These are phyloP conservation scores for Hemibates koningsi DNA, from an alignment of 2,113 vertebrate species.

Conservation along the genomic window DNA sequence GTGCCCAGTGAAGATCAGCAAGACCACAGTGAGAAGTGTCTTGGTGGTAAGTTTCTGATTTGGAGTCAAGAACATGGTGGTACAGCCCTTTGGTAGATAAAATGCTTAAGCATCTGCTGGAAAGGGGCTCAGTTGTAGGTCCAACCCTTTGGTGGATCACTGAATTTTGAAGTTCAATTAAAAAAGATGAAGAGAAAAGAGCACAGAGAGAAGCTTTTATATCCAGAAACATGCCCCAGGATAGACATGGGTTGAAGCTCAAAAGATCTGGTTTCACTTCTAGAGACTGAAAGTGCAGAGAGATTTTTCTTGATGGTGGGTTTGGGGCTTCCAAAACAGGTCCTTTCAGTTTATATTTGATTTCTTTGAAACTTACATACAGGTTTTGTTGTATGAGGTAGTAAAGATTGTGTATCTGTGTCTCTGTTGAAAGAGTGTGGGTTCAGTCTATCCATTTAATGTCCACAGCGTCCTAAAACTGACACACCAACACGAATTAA, in stretches of 20 bases:
- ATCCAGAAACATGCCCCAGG: background rate
- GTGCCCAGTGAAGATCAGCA: background rate
- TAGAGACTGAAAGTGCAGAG: background rate
- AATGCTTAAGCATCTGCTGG: background rate
- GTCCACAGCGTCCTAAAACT: background rate
- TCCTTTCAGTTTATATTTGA: background rate
- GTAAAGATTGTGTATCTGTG: background rate
- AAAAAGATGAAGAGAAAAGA: background rate
- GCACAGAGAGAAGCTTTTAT: background rate
- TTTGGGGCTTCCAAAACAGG: background rate
- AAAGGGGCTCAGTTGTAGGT: background rate
- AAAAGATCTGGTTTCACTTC: background rate
- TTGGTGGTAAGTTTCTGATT: background rate
- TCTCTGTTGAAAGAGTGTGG: background rate
- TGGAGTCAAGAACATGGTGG: background rate
- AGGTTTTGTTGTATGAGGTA: background rate
- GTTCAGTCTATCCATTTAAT: background rate
- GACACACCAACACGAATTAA: background rate
- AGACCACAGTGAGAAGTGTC: background rate
- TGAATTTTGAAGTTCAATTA: background rate
- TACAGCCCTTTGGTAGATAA: background rate
- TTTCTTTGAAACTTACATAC: background rate
- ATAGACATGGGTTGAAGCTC: background rate
- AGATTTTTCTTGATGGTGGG: background rate
- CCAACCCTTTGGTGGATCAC: background rate